Base-by-base conservation (phyloP, 2,888 invertebrate genomes). In the Drosophila anceps region DNA sequence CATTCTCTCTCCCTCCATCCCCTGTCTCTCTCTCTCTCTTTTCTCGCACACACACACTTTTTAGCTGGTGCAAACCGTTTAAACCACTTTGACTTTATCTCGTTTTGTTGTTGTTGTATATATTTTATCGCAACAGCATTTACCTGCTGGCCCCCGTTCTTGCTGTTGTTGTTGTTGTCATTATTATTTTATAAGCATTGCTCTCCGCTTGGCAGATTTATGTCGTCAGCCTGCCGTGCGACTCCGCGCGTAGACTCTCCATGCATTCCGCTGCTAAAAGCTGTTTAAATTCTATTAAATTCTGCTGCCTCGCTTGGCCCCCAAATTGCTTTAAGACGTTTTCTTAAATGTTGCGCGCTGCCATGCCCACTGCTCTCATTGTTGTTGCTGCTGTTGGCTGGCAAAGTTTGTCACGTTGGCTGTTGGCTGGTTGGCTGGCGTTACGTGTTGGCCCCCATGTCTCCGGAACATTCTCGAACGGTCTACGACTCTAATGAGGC, bases 201-300 rank as follows among this genome's bases (percentile, higher is more conserved):
- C 81, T 72, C 72, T 80, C 53, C 57, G 70, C 64, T 66, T 73
- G 82, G 81, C 81, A 82, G 86, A 82, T 82, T 82, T 85, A 82
- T 85, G 86, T 69, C 69, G 67, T 20, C 63, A 48, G 53, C 70
- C 61, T 57, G 44, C 50, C n/a, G 27, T 27, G 37, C 20, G n/a
- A 8, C 27, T 12, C n/a, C 2, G 9, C 9, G 7, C 9, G 15
- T 27, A 7, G 9, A n/a, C 24, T 10, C 43, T n/a, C 29, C 59
- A 37, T 41, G 35, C 41, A 50, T 74, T 46, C 44, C 43, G 81
- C 76, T 76, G 44, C 44, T 70, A 79, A 86, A 86, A 76, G 84
- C 72, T 68, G 84, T 72, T 83, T 86, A 83, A 83, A 84, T 86
- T 83, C 86, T 84, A 86, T 83, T 86, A 81, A 86, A 83, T 84